Evolutionary conservation across 2,113 vertebrate species (phyloP).

Genomic region (Proterorhinus semilunaris): DNA sequence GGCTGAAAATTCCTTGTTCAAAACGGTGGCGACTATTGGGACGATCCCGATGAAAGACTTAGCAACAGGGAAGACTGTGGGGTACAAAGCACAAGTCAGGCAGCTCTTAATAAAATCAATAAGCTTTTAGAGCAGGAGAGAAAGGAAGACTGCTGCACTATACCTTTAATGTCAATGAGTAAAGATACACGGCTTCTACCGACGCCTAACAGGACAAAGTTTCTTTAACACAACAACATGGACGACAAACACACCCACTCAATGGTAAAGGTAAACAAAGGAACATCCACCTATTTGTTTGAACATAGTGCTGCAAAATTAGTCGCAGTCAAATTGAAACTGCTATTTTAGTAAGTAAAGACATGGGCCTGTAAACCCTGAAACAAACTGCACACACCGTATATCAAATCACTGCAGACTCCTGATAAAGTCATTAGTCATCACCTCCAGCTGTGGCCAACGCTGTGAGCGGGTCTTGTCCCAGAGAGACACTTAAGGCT

Average conservation of each 20-base stretch:
- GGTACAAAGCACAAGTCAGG: not conserved
- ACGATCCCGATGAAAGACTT: not conserved
- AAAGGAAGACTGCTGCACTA: not conserved
- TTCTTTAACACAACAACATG: not conserved
- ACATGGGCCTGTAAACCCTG: not conserved
- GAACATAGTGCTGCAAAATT: slow-evolving; percentile 27
- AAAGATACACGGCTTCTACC: not conserved
- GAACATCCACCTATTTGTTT: not conserved
- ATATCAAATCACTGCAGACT: slow-evolving; percentile 55
- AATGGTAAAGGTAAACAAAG: slow-evolving; percentile 15
- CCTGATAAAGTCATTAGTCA: slow-evolving; percentile 37
- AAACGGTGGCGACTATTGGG: not conserved
- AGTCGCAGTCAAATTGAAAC: too few species aligned
- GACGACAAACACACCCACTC: not conserved
- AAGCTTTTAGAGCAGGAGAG: slow-evolving; percentile 43
- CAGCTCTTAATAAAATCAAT: slow-evolving; percentile 50
- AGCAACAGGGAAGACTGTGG: not conserved
- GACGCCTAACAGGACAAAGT: not conserved
- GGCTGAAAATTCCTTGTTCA: slow-evolving; percentile 27
- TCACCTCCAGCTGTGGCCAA: slow-evolving; percentile 52
- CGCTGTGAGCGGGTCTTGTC: slow-evolving; percentile 34
- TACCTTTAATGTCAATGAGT: slow-evolving; percentile 24
- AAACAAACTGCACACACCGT: slow-evolving; percentile 32
- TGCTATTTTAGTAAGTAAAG: too few species aligned
- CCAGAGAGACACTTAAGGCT: slow-evolving; percentile 36